These are phyloP conservation scores for Alaudala cheleensis DNA, from an alignment of 2,113 vertebrate genomes.

Conservation along the genomic window DNA sequence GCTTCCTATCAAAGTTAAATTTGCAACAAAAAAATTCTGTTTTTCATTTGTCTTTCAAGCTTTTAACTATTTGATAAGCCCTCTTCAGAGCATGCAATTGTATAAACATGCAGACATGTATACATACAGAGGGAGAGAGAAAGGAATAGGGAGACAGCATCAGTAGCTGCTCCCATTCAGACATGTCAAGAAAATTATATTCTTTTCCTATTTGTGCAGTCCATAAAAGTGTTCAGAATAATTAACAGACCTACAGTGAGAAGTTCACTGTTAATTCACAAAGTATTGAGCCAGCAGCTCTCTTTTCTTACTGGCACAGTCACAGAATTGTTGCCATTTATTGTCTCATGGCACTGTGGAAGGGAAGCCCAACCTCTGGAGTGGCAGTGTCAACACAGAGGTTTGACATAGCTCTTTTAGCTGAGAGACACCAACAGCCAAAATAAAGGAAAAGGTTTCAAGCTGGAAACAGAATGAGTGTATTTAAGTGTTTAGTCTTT, in stretches of 20 bases:
- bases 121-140: background rate
- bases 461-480: background rate
- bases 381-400: background rate
- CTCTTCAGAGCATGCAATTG: background rate
- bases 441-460: background rate
- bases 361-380: background rate
- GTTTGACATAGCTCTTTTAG: background rate
- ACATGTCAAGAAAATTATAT: background rate
- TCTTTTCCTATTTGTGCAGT: background rate
- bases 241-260: background rate
- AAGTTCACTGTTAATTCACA: background rate
- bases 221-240: background rate
- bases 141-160: background rate
- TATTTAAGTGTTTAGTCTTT: background rate
- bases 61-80: background rate
- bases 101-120: background rate
- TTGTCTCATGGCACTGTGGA: background rate
- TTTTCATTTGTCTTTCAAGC: background rate
- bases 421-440: background rate
- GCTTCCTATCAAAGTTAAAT: background rate
- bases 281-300: background rate
- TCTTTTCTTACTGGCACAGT: background rate
- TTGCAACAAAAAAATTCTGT: background rate
- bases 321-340: accelerated
- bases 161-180: background rate